phyloP scores from a whole-genome alignment of 2,797 vertebrate species.

The Echeneis naucrates region DNA sequence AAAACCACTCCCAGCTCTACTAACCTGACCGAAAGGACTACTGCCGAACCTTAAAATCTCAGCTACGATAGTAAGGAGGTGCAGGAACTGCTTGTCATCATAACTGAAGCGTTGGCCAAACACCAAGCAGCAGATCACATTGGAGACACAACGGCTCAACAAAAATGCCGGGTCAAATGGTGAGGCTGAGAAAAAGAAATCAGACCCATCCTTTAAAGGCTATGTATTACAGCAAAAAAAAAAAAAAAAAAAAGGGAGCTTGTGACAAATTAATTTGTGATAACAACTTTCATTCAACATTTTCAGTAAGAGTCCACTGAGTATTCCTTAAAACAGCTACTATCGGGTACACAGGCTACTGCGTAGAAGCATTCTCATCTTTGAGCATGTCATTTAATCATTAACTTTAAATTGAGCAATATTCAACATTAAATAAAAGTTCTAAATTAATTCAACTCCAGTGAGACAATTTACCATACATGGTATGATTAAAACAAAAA shows the following conservation, averaged over 20 bases:
- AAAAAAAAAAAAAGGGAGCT: no score
- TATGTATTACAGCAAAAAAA: no score
- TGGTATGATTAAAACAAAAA: no score
- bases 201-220: neutral
- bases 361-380: no score
- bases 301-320: no score
- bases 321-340: neutral
- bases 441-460: neutral
- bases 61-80: constrained; percentile 64
- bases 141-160: constrained; percentile 77
- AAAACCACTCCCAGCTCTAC: neutral
- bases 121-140: constrained; percentile 83
- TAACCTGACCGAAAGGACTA: constrained; percentile 74
- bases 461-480: neutral
- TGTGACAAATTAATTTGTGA: no score
- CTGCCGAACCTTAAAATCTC: constrained; percentile 42
- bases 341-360: neutral
- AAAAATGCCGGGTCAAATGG: constrained; percentile 69
- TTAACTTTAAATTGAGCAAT: no score
- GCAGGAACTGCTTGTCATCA: constrained; percentile 75
- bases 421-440: neutral
- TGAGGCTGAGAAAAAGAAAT: constrained; percentile 33
- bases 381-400: neutral
- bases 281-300: no score
- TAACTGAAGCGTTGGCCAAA: constrained; percentile 82